Evolutionary conservation across 2,888 invertebrate genomes (phyloP), one percentile per base, ranked within the genome.

Genomic region (Ephialtes manifestator): DNA sequence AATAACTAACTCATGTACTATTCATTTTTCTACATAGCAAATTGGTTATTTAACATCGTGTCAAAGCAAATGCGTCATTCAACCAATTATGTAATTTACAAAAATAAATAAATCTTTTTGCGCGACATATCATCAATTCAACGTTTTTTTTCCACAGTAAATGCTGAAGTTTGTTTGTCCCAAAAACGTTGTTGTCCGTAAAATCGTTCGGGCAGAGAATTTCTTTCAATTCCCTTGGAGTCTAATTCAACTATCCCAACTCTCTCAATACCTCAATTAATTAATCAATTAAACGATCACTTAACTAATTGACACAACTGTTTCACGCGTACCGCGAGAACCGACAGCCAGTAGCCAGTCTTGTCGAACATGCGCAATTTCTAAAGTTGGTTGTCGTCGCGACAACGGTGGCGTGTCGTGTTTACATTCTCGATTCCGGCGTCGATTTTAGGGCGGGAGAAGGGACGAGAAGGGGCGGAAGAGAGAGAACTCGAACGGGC

Each of bases 351-450:
- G 58, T 24, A 58, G 58, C 39, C 65, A 39, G 39, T 65, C 39
- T 65, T 65, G 75, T 76, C 68, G 39, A 76, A 81, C 68, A 70
- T 28, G 70, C 39, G 68, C 74, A 63, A 81, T 81, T 76, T 53
- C 75, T 81, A 76, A 60, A 70, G 75, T 76, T 63, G 60, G 58
- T 58, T 68, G 67, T 72, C 80, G 65, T 74, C 80, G 74, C 74
- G 67, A 65, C 72, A 75, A 68, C 81, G 75, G 2, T 68, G 74
- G 58, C 60, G 68, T 71, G 78, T 71, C 77, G 79, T 81, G 81
- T 75, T 81, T 81, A 81, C 68, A 81, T 71, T 63, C 28, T 51
- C 70, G 71, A 43, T 79, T 46, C 53, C 46, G 28, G 51, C 68
- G 71, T 86, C 39, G 72, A 81, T 74, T 74, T 67, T 31, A 46